Percentiles rank a stretch among this genome's conserved stretches.
These are phyloP conservation scores for Euplagia quadripunctaria DNA, from an alignment of 2,888 invertebrate genomes.

Conservation along the genomic window DNA sequence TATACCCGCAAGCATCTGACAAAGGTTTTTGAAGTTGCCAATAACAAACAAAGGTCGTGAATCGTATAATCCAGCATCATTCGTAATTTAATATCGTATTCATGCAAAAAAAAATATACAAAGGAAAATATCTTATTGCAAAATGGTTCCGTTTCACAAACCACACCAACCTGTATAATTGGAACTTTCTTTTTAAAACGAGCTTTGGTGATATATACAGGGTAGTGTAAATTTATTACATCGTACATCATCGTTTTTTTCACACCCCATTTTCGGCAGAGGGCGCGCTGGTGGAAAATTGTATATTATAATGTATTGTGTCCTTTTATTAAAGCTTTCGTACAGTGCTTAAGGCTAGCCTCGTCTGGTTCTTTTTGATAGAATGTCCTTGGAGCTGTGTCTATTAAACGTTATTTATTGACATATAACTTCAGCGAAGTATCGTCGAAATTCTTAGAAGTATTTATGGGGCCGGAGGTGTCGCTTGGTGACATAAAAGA, in stretches of 20 bases:
- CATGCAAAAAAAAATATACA: background rate
- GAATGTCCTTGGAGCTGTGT: slow-evolving; percentile 5
- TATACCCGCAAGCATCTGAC: background rate
- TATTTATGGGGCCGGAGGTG: background rate
- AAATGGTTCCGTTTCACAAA: slow-evolving; percentile 19
- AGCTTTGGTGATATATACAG: slow-evolving; percentile 54
- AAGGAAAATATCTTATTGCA: slow-evolving; percentile 2
- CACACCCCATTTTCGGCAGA: slow-evolving; percentile 40
- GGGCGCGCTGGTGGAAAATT: slow-evolving; percentile 15
- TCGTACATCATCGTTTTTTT: slow-evolving; percentile 64
- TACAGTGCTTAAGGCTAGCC: slow-evolving; percentile 9
- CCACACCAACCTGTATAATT: slow-evolving; percentile 37
- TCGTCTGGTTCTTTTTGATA: slow-evolving; percentile 12
- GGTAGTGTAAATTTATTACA: slow-evolving; percentile 65
- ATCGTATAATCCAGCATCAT: background rate
- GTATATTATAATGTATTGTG: slow-evolving; percentile 14
- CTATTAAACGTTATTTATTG: slow-evolving; percentile 6
- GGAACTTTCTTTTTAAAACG: slow-evolving; percentile 48
- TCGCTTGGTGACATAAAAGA: background rate
- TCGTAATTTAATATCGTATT: background rate
- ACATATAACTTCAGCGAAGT: slow-evolving; percentile 1
- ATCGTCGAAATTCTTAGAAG: background rate
- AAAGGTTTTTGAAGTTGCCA: background rate
- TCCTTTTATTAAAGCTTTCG: slow-evolving; percentile 21
- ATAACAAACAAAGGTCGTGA: background rate